phyloP scores from a whole-genome alignment of 1,140 invertebrate genomes.

The Meloidogyne hapla region DNA sequence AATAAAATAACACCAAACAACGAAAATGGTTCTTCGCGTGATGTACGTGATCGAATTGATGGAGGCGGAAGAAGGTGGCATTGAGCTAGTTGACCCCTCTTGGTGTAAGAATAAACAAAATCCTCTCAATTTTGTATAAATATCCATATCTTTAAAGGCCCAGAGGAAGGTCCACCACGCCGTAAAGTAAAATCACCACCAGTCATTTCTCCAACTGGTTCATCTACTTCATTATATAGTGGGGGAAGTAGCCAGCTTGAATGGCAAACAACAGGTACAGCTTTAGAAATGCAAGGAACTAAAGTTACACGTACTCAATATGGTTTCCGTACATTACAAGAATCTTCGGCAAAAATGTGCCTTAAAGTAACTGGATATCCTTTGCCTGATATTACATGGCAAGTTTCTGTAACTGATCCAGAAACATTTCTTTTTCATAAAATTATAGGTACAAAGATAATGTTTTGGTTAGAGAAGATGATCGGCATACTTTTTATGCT shows the following conservation, averaged over 20 bases:
- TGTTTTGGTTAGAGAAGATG: conserved; percentile 73
- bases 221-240: conserved; percentile 59
- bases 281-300: conserved; percentile 63
- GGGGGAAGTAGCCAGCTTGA: conserved; percentile 59
- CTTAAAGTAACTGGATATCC: conserved; percentile 87
- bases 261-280: conserved; percentile 63
- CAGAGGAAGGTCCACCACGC: conserved; percentile 63
- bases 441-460: conserved; percentile 78
- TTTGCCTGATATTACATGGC: conserved; percentile 81
- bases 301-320: conserved; percentile 64
- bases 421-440: conserved; percentile 21
- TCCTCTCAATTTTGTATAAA: conserved; percentile 28
- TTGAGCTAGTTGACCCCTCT: conserved; percentile 62
- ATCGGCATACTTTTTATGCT: conserved; percentile 74
- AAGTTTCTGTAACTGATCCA: conserved; percentile 23
- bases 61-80: conserved; percentile 62
- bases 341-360: conserved; percentile 91
- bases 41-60: conserved; percentile 62
- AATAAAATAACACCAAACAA: neutral
- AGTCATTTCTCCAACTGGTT: conserved; percentile 62
- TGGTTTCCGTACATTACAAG: conserved; percentile 77
- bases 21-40: conserved; percentile 56
- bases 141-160: conserved; percentile 53
- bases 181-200: conserved; percentile 64
- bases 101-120: conserved; percentile 61